Evolutionary conservation across 2,888 invertebrate species (phyloP), one percentile per base, ranked within the genome.

Genomic region (Sphaerophoria taeniata): DNA sequence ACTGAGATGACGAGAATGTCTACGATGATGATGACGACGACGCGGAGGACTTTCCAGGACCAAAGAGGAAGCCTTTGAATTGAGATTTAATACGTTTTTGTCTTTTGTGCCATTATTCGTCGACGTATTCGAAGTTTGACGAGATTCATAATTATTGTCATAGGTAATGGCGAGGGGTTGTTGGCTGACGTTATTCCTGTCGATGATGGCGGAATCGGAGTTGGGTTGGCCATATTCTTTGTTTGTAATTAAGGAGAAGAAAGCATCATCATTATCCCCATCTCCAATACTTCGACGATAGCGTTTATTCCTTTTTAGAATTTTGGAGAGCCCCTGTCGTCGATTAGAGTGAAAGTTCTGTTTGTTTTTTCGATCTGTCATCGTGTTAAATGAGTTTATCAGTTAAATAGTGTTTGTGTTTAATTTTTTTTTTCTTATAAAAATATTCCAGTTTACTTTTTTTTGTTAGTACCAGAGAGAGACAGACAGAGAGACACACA

Each of bases 11-110:
- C 76, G 53, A 73, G 58, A 67, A 67, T 31, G 69, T 43, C 70
- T 34, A 56, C 24, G 39, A 67, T n/a, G 53, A 53, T 6, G 24
- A 24, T 24, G 24, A 24, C 24, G 24, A 24, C 24, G 24, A 24
- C 24, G 24, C 24, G 24, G 24, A 24, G 24, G 67, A 56, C 34
- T 31, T 34, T 61, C 58, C 63, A 71, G 47, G 76, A 49, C 65
- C 51, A 16, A 63, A 80, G 61, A 39, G 67, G 85, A 73, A 86
- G 72, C 79, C 83, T 87, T 87, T 85, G 87, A 87, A 81, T 89
- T 88, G 87, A 87, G 88, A 88, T 89, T 89, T 89, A 89, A 89
- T 89, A 89, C 88, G 84, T 89, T 89, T 89, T 90, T 89, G 90
- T 89, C 89, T 90, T 89, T 88, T 86, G 80, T 76, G 78, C 76